Evolutionary conservation across 2,797 vertebrate genomes (phyloP).

Genomic region (Poecilia velifera): DNA sequence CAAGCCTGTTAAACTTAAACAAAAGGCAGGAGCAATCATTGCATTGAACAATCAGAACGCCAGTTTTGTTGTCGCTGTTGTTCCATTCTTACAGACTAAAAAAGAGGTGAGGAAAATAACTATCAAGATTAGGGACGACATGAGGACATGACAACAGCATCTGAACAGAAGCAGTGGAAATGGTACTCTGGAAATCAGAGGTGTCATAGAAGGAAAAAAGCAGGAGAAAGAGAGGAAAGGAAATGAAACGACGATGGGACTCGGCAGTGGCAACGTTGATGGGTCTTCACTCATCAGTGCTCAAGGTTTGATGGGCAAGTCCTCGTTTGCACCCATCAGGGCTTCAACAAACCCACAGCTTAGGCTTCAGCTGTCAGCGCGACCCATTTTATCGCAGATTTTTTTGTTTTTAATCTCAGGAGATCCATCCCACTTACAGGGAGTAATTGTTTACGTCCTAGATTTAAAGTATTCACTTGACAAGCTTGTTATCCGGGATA

Average conservation of each 20-base stretch:
- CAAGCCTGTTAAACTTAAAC: constrained; percentile 1
- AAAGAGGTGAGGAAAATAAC: constrained; percentile 31
- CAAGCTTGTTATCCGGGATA: background rate
- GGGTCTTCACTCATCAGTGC: constrained; percentile 48
- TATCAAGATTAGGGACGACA: constrained; percentile 22
- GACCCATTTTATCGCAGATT: constrained; percentile 4
- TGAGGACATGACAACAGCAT: constrained; percentile 18
- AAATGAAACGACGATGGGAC: constrained; percentile 18
- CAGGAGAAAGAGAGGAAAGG: constrained; percentile 7
- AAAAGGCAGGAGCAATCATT: background rate
- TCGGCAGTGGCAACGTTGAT: constrained; percentile 32
- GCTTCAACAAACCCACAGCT: constrained; percentile 53
- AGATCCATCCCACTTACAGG: background rate
- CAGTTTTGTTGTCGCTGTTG: constrained; percentile 6
- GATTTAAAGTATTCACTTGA: constrained; percentile 15
- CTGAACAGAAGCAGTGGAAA: background rate
- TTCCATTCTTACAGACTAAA: background rate
- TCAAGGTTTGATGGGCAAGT: constrained; percentile 54
- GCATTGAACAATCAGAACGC: background rate
- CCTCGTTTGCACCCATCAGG: constrained; percentile 19
- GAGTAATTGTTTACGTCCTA: constrained; percentile 22
- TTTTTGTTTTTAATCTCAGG: constrained; percentile 14
- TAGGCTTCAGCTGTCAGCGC: constrained; percentile 47
- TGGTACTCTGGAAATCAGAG: constrained; percentile 24
- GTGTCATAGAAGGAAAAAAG: constrained; percentile 34